Conservation (phyloP, 2,888 invertebrate species). For the Chymomyza caudatula region DNA sequence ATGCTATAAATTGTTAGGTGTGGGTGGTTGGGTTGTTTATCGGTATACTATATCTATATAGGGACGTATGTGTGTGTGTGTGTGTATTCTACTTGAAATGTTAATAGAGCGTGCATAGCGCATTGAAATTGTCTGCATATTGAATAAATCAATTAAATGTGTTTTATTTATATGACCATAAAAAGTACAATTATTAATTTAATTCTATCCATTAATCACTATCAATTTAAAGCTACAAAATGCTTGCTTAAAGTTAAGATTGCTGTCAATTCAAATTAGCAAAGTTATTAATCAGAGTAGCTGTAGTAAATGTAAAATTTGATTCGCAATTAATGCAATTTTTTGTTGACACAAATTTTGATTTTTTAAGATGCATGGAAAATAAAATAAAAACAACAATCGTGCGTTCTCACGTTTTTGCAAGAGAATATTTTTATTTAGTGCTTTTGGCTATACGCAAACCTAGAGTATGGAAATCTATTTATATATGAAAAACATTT, state of each 20-base stretch:
- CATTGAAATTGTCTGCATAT: slow-evolving; percentile 15
- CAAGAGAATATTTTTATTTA: slow-evolving; percentile 50
- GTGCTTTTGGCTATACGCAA: slow-evolving; percentile 38
- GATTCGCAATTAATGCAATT: not conserved
- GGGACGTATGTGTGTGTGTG: slow-evolving; percentile 4
- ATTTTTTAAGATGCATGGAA: not conserved
- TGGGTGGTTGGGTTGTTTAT: slow-evolving; percentile 14
- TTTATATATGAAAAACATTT: slow-evolving; percentile 28
- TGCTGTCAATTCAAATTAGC: too few species aligned
- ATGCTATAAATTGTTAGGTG: slow-evolving; percentile 47
- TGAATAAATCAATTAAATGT: not conserved
- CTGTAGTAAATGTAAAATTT: not conserved
- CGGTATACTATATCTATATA: not conserved
- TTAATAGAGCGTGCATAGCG: slow-evolving; percentile 49
- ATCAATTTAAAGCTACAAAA: not conserved
- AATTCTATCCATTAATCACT: not conserved
- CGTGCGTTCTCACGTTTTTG: slow-evolving; percentile 64
- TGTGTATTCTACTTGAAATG: slow-evolving; percentile 38
- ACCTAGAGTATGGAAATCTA: slow-evolving; percentile 59
- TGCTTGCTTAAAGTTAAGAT: not conserved
- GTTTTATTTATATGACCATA: not conserved
- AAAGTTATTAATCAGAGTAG: not conserved
- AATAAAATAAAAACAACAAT: slow-evolving; percentile 32
- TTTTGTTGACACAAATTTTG: not conserved
- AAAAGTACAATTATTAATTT: not conserved